Base-by-base conservation (phyloP, 2,113 vertebrate species). In the Vireo altiloquus region DNA sequence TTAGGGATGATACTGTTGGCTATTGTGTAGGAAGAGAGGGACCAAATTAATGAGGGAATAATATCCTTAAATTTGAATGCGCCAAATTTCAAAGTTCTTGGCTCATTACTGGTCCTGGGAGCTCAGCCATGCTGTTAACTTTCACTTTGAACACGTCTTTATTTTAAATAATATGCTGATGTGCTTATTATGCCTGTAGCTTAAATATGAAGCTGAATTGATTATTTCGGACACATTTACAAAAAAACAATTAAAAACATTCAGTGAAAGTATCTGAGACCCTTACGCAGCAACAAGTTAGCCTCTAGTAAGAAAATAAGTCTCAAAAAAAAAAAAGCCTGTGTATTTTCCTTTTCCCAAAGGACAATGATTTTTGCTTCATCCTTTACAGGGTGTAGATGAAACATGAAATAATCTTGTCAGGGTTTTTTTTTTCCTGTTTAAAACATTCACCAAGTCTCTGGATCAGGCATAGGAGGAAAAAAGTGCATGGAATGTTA, bases 321-420 rank as follows among this genome's bases (percentile, higher is more conserved):
- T 39, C 63, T 76, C 18, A 57, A 54, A 56, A 64, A 64, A 27
- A 42, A 53, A 71, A 61, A 44, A 50, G 2, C 5, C 31, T 24
- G 1, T 68, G 2, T 76, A 19, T 53, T 69, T 86, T 81, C 39
- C 72, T 85, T 6, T 92, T 94, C 44, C 60, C 53, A 81, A 91
- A 63, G 50, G 56, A 46, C 35, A 24, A 4, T 64, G n/a, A 39
- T 61, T 83, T 44, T 81, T 83, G 20, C 40, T 94, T 49, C 42
- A 69, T 35, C 37, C 19, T 76, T 68, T 89, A 53, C 66, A 87
- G 70, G 72, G 47, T 64, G 53, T 61, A 81, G 59, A 39, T 78
- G 25, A 75, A 94, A 89, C 61, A 59, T 23, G 12, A 81, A 85
- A 90, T 94, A n/a, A 40, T 83, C 91, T 65, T 95, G 46, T 89